These are phyloP conservation scores for Bellardia bayeri DNA, from an alignment of 2,888 invertebrate species.

Conservation along the genomic window DNA sequence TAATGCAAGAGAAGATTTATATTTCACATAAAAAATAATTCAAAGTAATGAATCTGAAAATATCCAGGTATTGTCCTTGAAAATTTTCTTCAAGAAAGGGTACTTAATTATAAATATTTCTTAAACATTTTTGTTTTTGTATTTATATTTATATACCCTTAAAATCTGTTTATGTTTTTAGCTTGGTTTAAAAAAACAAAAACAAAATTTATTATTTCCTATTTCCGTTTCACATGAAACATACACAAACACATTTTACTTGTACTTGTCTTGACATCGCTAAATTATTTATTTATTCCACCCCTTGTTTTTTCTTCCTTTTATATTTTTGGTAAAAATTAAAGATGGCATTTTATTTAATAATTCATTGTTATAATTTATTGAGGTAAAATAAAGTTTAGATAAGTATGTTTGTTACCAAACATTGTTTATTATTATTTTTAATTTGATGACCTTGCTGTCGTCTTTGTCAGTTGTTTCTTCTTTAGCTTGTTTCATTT, in stretches of 20 bases:
- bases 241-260: too few relatives aligned
- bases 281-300: background rate
- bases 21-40: background rate
- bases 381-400: background rate
- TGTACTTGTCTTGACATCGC: background rate
- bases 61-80: background rate
- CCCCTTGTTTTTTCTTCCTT: background rate
- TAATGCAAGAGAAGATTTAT: too few relatives aligned
- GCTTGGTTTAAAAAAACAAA: background rate
- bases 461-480: too few relatives aligned
- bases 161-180: background rate
- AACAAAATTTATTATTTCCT: background rate
- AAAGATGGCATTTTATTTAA: background rate
- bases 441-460: conserved; percentile 30
- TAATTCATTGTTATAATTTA: background rate
- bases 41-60: background rate
- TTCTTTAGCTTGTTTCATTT: background rate
- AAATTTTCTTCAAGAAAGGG: too few relatives aligned
- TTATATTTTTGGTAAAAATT: background rate
- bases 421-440: background rate
- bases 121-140: background rate
- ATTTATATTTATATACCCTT: background rate
- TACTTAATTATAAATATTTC: background rate
- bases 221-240: background rate
- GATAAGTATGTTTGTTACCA: background rate